phyloP scores from a whole-genome alignment of 2,888 invertebrate species.

The Leptinotarsa peninsularis region DNA sequence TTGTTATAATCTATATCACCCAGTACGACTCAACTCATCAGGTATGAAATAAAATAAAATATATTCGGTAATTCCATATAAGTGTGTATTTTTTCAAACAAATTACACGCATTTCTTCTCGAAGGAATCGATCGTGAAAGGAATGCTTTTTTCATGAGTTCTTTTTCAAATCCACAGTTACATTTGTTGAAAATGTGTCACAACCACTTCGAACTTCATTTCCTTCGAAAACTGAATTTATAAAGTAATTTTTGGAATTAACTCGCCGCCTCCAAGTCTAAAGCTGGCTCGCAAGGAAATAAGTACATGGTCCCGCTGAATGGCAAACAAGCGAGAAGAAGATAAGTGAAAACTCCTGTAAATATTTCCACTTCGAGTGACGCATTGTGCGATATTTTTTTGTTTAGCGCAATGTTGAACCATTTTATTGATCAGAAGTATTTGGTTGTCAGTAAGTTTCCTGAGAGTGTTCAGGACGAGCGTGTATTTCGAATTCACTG shows the following conservation, averaged over 20 bases:
- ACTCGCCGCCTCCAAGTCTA: conserved; percentile 6
- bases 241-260: conserved; percentile 9
- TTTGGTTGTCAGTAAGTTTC: neutral
- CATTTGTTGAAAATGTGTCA: conserved; percentile 6
- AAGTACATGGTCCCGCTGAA: conserved; percentile 32
- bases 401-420: neutral
- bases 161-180: neutral
- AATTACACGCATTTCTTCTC: neutral
- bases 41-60: too few relatives aligned
- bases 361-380: conserved; percentile 37
- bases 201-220: conserved; percentile 9
- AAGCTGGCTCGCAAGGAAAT: conserved; percentile 29
- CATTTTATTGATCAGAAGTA: neutral
- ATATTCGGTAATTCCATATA: too few relatives aligned
- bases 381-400: neutral
- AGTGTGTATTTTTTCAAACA: neutral
- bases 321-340: conserved; percentile 39
- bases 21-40: too few relatives aligned
- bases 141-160: neutral
- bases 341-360: conserved; percentile 40
- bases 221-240: conserved; percentile 1
- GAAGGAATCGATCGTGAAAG: neutral
- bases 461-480: neutral
- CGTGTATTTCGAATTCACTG: neutral
- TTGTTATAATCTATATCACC: too few relatives aligned